A percentile compares a stretch with the other conserved stretches of the same genome.
Conservation (phyloP, 2,888 invertebrate species). For the Xylophagus ater region DNA sequence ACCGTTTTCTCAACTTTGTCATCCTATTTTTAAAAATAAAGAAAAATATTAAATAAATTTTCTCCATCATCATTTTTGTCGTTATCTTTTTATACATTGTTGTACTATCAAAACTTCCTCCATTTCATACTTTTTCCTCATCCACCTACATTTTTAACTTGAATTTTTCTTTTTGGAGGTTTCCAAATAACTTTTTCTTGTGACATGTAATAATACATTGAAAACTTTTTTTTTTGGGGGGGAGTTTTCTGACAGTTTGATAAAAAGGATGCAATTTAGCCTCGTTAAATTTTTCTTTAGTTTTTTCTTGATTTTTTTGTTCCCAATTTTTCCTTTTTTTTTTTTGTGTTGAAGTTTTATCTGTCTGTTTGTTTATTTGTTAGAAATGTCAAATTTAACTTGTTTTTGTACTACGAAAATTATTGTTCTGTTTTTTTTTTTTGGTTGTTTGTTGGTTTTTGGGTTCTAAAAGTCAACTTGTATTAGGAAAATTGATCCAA, state of each 20-base stretch:
- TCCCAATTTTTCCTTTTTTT: neutral
- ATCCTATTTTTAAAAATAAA: too few species aligned
- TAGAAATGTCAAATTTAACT: too few species aligned
- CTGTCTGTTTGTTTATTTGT: too few species aligned
- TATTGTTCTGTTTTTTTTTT: too few species aligned
- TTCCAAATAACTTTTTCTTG: slow-evolving; percentile 1
- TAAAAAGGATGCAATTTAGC: slow-evolving; percentile 14
- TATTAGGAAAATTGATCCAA: too few species aligned
- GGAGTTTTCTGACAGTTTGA: slow-evolving; percentile 11
- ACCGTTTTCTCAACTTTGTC: too few species aligned
- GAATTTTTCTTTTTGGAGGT: slow-evolving; percentile 6
- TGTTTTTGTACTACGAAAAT: too few species aligned
- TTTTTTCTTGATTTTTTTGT: slow-evolving; percentile 3
- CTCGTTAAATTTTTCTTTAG: slow-evolving; percentile 8
- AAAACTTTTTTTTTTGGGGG: too few species aligned
- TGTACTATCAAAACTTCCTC: neutral
- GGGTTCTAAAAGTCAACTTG: too few species aligned
- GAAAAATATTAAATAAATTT: slow-evolving; percentile 3
- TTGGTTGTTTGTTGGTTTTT: too few species aligned
- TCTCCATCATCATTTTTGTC: neutral
- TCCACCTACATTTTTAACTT: slow-evolving; percentile 1
- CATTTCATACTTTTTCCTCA: neutral
- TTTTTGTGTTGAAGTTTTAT: too few species aligned
- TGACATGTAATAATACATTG: too few species aligned
- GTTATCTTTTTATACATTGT: neutral